Percentiles rank a stretch among this genome's conserved stretches.
Conservation (phyloP, 2,888 invertebrate genomes). For the Sepiola atlantica region DNA sequence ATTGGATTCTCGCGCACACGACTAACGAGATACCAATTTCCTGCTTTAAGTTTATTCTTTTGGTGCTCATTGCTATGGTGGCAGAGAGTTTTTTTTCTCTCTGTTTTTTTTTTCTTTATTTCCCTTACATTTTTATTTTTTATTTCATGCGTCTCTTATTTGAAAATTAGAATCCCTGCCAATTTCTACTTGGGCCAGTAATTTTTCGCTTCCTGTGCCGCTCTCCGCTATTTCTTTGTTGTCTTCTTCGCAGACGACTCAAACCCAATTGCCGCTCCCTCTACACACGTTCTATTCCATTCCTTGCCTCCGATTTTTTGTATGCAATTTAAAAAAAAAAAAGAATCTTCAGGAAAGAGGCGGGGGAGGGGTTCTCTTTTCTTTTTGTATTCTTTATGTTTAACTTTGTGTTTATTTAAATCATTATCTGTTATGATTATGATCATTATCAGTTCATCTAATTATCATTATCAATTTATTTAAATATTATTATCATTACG, state of each 20-base stretch:
- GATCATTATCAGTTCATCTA: not conserved
- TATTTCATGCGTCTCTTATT: not conserved
- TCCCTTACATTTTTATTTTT: not conserved
- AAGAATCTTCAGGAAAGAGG: no score
- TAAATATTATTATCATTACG: not conserved
- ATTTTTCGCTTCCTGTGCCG: not conserved
- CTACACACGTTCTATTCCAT: not conserved
- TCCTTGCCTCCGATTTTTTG: not conserved
- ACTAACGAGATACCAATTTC: slow-evolving; percentile 32
- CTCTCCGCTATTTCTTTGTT: not conserved
- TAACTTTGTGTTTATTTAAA: not conserved
- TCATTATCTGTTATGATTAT: not conserved
- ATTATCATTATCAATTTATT: not conserved
- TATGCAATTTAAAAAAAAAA: no score
- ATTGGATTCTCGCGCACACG: not conserved
- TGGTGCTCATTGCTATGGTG: not conserved
- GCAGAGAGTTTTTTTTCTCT: not conserved
- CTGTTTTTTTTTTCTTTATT: not conserved
- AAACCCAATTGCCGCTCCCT: not conserved
- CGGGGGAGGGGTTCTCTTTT: no score
- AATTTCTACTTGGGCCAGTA: not conserved
- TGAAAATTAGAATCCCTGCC: not conserved
- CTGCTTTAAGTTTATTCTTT: slow-evolving; percentile 7
- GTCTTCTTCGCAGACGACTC: not conserved
- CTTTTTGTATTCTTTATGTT: not conserved